Percentiles rank a stretch among this genome's conserved stretches.
These are phyloP conservation scores for Reticulitermes speratus DNA, from an alignment of 1,140 invertebrate genomes.

Conservation along the genomic window DNA sequence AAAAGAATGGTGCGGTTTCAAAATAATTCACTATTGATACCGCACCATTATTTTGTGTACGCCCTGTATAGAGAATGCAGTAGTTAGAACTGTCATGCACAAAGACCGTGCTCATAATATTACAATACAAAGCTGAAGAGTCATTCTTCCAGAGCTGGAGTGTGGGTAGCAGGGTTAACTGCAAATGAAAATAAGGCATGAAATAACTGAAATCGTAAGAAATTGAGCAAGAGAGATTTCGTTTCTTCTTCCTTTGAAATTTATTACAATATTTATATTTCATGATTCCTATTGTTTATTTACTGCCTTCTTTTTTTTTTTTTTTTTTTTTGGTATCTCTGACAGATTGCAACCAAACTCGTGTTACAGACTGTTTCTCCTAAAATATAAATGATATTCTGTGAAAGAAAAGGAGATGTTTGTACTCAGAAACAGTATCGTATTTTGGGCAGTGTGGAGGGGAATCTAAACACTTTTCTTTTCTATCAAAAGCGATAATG, in stretches of 20 bases:
- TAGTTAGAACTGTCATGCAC: not conserved
- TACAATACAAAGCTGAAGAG: not conserved
- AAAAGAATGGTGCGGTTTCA: no score
- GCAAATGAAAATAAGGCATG: not conserved
- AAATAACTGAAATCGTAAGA: not conserved
- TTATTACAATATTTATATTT: slow-evolving; percentile 19
- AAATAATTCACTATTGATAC: no score
- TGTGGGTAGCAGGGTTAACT: not conserved
- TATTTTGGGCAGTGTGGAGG: not conserved
- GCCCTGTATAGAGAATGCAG: not conserved
- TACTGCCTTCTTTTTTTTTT: not conserved
- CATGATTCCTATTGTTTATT: slow-evolving; percentile 9
- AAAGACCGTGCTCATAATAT: not conserved
- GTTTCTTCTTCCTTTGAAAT: slow-evolving; percentile 13
- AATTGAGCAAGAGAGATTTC: not conserved
- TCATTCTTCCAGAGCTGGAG: not conserved
- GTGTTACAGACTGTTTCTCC: not conserved
- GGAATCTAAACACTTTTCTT: not conserved
- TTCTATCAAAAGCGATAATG: not conserved
- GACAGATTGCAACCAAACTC: not conserved
- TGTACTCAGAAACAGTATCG: not conserved
- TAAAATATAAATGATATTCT: not conserved
- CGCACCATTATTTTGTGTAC: no score
- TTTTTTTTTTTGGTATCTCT: not conserved
- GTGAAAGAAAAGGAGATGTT: not conserved